phyloP scores from a whole-genome alignment of 2,113 vertebrate genomes.

The Meles meles region DNA sequence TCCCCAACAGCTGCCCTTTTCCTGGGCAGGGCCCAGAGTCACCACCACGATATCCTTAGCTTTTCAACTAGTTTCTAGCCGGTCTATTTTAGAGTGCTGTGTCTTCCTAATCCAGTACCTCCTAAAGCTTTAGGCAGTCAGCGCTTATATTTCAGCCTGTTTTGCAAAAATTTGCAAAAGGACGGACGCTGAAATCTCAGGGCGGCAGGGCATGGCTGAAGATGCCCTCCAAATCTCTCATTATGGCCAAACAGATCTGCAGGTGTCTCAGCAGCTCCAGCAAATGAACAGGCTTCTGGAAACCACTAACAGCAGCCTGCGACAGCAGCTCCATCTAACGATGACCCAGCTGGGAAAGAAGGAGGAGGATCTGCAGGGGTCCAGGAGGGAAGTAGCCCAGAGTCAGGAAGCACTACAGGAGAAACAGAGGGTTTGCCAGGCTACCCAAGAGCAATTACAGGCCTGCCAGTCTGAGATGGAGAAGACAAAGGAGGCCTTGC shows the following conservation, averaged over 20 bases:
- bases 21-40: neutral
- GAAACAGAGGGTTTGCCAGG: neutral
- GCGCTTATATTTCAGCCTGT: neutral
- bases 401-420: neutral
- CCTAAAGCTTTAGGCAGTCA: neutral
- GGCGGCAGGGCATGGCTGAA: neutral
- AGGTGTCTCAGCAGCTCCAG: slow-evolving; percentile 63
- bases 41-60: neutral
- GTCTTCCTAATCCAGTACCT: neutral
- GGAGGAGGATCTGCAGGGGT: neutral
- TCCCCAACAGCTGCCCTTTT: neutral
- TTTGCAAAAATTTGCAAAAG: neutral
- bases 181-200: neutral
- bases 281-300: neutral
- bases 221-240: neutral
- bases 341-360: neutral
- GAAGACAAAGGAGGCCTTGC: neutral
- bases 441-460: neutral
- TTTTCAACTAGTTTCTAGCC: neutral
- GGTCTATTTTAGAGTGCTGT: neutral
- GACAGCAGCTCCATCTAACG: neutral
- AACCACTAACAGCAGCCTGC: slow-evolving; percentile 51
- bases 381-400: neutral
- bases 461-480: neutral
- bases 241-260: slow-evolving; percentile 58